Conservation (phyloP, 2,113 vertebrate genomes). For the Rhipidura dahli region DNA sequence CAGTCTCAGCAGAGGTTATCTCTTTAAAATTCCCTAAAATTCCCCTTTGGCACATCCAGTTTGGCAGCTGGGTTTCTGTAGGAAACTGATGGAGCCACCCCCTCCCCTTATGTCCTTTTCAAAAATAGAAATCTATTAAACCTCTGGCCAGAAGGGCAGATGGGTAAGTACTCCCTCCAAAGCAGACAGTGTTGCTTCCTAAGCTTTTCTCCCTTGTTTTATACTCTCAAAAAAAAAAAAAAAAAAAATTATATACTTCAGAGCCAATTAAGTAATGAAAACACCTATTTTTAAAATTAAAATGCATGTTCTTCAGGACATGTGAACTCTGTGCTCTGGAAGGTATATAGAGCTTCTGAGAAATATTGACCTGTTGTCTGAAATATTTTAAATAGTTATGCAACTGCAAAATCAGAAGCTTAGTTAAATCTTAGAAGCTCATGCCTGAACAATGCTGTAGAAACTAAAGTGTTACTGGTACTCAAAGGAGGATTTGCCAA, state of each 20-base stretch:
- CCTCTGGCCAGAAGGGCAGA: constrained; percentile 61
- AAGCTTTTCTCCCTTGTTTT: not conserved
- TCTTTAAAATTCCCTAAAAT: constrained; percentile 75
- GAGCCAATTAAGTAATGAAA: not conserved
- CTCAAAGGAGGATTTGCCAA: not conserved
- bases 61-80: constrained; percentile 70
- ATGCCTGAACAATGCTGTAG: not conserved
- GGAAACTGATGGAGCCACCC: constrained; percentile 58
- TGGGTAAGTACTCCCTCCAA: constrained; percentile 20
- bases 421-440: not conserved
- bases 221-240: not conserved
- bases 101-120: constrained; percentile 52
- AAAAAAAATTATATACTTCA: not conserved
- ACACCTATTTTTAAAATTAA: not conserved
- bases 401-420: constrained; percentile 5
- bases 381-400: constrained; percentile 4
- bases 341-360: not conserved
- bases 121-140: constrained; percentile 68
- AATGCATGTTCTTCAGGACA: not conserved
- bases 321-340: not conserved
- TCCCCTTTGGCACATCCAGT: constrained; percentile 71
- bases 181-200: not conserved
- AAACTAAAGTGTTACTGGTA: not conserved
- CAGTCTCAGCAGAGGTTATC: constrained; percentile 75
- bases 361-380: not conserved